These are phyloP conservation scores for Drosophila glabriapex DNA, from an alignment of 2,888 invertebrate genomes.

Conservation along the genomic window DNA sequence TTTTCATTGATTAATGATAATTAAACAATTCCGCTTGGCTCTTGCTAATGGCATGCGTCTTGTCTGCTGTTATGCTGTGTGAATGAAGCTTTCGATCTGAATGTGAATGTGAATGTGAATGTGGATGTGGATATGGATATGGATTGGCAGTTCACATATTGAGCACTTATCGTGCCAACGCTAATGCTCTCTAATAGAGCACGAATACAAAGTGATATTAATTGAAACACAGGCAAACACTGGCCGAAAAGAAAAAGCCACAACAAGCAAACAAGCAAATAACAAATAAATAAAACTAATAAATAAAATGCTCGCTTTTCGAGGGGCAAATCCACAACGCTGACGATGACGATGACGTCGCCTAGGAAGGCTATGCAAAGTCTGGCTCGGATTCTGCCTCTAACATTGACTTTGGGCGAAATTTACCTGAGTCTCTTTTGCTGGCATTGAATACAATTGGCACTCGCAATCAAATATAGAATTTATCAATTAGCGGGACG, in stretches of 20 bases:
- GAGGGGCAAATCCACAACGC: conserved; percentile 40
- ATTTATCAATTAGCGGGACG: conserved; percentile 63
- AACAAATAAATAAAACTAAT: conserved; percentile 13
- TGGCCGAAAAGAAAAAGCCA: conserved; percentile 6
- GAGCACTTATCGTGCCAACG: conserved; percentile 63
- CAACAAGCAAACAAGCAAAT: conserved; percentile 14
- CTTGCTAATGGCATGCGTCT: conserved; percentile 42
- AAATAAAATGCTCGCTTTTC: conserved; percentile 14
- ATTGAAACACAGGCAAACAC: conserved; percentile 72
- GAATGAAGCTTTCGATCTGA: conserved; percentile 34
- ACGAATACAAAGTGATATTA: conserved; percentile 61
- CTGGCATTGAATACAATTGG: conserved; percentile 39
- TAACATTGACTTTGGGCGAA: conserved; percentile 11
- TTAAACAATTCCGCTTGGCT: conserved; percentile 56
- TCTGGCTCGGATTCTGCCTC: conserved; percentile 36
- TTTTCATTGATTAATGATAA: conserved; percentile 61
- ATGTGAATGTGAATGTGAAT: background rate
- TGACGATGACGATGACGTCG: conserved; percentile 15
- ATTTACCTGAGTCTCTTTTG: conserved; percentile 21
- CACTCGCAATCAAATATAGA: conserved; percentile 51
- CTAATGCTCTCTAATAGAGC: conserved; percentile 69
- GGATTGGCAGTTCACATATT: conserved; percentile 42
- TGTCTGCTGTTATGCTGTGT: conserved; percentile 21
- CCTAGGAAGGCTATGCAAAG: conserved; percentile 46
- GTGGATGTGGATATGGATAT: conserved; percentile 2